Conservation (phyloP, 2,888 invertebrate species). For the Pteria penguin region DNA sequence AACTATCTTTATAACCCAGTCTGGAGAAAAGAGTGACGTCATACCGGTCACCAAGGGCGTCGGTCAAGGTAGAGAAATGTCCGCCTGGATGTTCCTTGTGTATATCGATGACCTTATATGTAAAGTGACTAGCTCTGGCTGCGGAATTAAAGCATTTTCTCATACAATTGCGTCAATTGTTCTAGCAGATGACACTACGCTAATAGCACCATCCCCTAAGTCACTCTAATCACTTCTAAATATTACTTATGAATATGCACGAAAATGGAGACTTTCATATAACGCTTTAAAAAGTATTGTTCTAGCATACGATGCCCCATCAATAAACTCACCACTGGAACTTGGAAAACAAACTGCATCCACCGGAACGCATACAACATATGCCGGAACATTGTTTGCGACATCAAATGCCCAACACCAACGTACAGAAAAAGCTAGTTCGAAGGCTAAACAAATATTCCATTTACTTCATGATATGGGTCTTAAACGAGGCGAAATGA, state of each 20-base stretch:
- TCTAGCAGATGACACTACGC: conserved; percentile 14
- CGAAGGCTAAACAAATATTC: not conserved
- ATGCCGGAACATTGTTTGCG: not conserved
- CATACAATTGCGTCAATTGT: not conserved
- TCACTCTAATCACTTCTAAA: not conserved
- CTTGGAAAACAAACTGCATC: not conserved
- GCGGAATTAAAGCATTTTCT: not conserved
- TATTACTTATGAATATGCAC: conserved; percentile 4
- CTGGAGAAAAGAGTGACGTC: conserved; percentile 2
- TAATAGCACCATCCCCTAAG: not conserved
- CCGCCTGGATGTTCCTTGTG: conserved; percentile 15
- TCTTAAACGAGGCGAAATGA: not conserved
- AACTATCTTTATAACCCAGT: not conserved
- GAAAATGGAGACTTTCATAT: conserved; percentile 19
- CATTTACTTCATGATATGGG: not conserved
- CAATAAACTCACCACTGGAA: not conserved
- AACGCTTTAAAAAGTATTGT: conserved; percentile 1
- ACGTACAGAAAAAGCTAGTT: not conserved
- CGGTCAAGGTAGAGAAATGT: conserved; percentile 19
- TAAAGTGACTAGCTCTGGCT: not conserved
- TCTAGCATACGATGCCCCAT: not conserved
- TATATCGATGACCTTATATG: conserved; percentile 12
- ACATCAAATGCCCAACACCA: not conserved
- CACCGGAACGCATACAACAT: not conserved
- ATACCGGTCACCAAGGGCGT: not conserved